A percentile compares a stretch with the other conserved stretches of the same genome.
These are phyloP conservation scores for Brachyptera putata DNA, from an alignment of 2,888 invertebrate genomes.

Conservation along the genomic window DNA sequence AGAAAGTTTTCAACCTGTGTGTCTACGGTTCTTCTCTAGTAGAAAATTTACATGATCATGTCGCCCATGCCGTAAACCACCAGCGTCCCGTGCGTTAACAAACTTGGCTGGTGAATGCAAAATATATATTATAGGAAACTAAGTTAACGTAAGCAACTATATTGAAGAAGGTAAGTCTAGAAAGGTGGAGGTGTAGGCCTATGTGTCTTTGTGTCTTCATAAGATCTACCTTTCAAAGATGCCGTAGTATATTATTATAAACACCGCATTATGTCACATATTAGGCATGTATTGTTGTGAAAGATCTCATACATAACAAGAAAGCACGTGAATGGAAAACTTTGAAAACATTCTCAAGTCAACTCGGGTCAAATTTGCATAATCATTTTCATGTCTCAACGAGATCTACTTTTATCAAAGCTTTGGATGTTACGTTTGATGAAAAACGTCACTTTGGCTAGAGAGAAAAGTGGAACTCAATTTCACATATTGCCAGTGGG, in stretches of 20 bases:
- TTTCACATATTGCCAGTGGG: too few species aligned
- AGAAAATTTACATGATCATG: constrained; percentile 9
- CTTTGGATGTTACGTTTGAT: too few species aligned
- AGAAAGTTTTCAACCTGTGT: not conserved
- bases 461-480: too few species aligned
- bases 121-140: constrained; percentile 1
- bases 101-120: not conserved
- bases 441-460: too few species aligned
- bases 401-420: not conserved
- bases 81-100: not conserved
- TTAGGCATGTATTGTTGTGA: not conserved
- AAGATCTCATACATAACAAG: constrained; percentile 2
- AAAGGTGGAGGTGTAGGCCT: too few species aligned
- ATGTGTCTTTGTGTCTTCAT: not conserved
- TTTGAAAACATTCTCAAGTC: not conserved
- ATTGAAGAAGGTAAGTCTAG: not conserved
- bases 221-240: constrained; percentile 7
- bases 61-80: not conserved
- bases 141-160: not conserved
- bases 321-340: not conserved
- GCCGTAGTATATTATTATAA: not conserved
- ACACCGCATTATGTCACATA: not conserved
- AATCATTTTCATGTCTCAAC: not conserved
- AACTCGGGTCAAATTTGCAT: constrained; percentile 10
- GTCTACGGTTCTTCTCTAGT: too few species aligned